Evolutionary conservation across 2,888 invertebrate species (phyloP).

Genomic region (Lithodes maja): DNA sequence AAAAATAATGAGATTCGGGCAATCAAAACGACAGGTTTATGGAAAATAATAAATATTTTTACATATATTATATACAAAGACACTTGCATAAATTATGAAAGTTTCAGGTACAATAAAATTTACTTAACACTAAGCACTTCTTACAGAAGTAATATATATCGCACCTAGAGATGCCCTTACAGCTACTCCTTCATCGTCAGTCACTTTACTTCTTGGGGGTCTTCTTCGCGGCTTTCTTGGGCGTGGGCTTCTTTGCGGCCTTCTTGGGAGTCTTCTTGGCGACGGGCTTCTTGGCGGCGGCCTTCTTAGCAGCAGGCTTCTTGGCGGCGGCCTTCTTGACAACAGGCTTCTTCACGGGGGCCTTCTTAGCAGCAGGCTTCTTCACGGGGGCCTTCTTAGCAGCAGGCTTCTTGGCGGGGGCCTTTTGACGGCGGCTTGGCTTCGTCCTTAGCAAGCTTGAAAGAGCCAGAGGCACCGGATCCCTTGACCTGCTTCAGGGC

Average conservation of each 20-base stretch:
- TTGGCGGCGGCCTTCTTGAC: conserved; percentile 48
- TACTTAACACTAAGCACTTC: conserved; percentile 44
- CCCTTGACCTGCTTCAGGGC: conserved; percentile 63
- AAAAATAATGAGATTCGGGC: neutral
- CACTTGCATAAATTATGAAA: conserved; percentile 22
- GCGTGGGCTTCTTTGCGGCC: conserved; percentile 33
- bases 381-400: neutral
- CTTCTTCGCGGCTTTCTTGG: conserved; percentile 47
- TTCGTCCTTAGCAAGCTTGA: conserved; percentile 61
- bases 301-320: conserved; percentile 45
- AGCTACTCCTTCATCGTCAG: neutral
- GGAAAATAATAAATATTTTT: conserved; percentile 15
- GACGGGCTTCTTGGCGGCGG: conserved; percentile 38
- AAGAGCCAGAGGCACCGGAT: conserved; percentile 60
- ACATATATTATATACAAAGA: conserved; percentile 27
- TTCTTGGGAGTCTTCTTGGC: conserved; percentile 43
- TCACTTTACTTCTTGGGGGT: conserved; percentile 35
- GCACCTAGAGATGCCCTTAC: conserved; percentile 55
- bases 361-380: conserved; percentile 41
- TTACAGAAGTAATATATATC: conserved; percentile 54
- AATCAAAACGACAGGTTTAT: neutral
- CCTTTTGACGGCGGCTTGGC: conserved; percentile 26
- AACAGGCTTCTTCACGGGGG: conserved; percentile 17
- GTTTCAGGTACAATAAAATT: conserved; percentile 52
- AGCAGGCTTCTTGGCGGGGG: neutral